Evolutionary conservation across 2,113 vertebrate genomes (phyloP), one percentile per base, ranked within the genome.

Genomic region (Rhinichthys klamathensis): DNA sequence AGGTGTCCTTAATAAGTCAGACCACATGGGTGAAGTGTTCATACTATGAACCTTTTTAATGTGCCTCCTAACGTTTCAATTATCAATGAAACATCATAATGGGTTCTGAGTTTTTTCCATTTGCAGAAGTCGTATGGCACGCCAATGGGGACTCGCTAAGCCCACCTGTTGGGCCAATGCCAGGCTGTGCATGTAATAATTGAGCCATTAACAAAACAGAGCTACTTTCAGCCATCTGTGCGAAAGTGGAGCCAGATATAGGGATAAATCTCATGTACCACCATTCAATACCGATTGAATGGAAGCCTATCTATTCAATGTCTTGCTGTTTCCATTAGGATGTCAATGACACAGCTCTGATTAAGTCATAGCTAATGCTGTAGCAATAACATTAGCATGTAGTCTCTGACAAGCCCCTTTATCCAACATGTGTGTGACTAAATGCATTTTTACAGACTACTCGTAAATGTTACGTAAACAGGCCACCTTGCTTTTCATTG

Each of bases 61-160:
- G 15, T 72, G 63, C n/a, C 41, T 75, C 65, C 67, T 88, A 58
- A 79, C 58, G 44, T 83, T 88, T 88, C 73, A 85, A 80, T 88
- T 83, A 83, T 16, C 80, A 83, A 65, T 83, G 74, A 83, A 85
- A 83, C 80, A 87, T 82, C 72, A 56, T 73, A 56, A 81, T 84
- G 78, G 83, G 70, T 82, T 54, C 79, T 82, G 82, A 41, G 60
- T 78, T 85, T 85, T 41, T 85, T 82, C 75, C 49, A 82, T 85
- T 70, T 82, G 83, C 72, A 61, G 54, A 70, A 41, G 65, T 85
- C 76, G 30, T 41, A 80, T 78, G 70, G 70, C 27, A 67, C 38
- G 70, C 73, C 72, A 80, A 44, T 70, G 25, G 82, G 69, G 74
- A 83, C 65, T 84, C 78, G 67, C 82, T 87, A 80, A 81, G 49